Base-by-base conservation (phyloP, 2,797 vertebrate genomes). In the Clarias pachynema region DNA sequence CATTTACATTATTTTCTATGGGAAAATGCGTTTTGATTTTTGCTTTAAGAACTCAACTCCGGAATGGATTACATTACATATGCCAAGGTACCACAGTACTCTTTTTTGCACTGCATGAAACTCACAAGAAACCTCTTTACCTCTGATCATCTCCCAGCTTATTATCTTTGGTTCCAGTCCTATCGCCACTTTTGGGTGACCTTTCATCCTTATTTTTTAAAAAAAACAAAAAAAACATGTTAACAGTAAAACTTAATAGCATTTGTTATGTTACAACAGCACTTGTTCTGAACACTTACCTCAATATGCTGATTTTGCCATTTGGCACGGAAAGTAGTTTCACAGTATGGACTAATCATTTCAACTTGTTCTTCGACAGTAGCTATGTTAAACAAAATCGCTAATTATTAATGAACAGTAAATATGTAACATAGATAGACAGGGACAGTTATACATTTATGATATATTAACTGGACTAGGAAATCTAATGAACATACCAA, bases 311-410 rank as follows among this genome's bases (percentile, higher is more conserved):
- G 80, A 34, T 90, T n/a, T 31, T 88, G 89, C 79, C 91, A 90
- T 63, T 89, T 87, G 3, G 89, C 94, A 34, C 95, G 95, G 74
- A 97, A 97, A 84, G 97, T 90, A 1, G 96, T 96, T 88, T 98
- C 97, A 7, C 97, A 96, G 94, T 99, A 99, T 0, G 97, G 97
- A 80, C 94, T 97, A 88, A 98, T 93, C 4, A 94, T 93, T 3
- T 95, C 96, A 72, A 97, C 96, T 0, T 91, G 91, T 0, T 94
- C 93, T 0, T 93, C 93, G 40, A 89, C 90, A 6, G 91, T 91
- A 10, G 84, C 93, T 94, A 91, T 24, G 49, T 79, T 49, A 68
- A n/a, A 63, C 1, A 68, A 80, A 83, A 88, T 12, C 34, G n/a
- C 5, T 31, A 80, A 29, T 63, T 66, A 53, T 73, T 81, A 63